Base-by-base conservation (phyloP, 2,888 invertebrate genomes). In the Exocentrus adspersus region DNA sequence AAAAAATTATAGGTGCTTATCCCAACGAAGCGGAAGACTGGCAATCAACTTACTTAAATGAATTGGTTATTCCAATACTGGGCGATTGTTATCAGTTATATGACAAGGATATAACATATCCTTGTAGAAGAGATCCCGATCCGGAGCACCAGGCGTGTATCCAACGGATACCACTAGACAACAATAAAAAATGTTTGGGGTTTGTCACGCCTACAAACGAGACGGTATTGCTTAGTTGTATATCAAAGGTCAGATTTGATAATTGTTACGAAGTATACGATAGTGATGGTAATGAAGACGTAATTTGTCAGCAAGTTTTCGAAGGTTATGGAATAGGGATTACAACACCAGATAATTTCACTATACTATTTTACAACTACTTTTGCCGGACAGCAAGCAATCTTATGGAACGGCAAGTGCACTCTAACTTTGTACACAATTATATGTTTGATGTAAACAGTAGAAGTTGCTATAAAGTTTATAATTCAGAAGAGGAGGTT, bases 401-500 rank as follows among this genome's bases (percentile, higher is more conserved):
- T n/a, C 5, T 16, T 2, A 37, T 20, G 6, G 54, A 54, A 20
- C 41, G 41, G 20, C 21, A 24, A 37, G 5, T n/a, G 5, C 21
- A 28, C 43, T 16, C 5, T 42, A 19, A 54, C 7, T 54, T 54
- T 24, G 54, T 54, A 19, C 16, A 37, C 10, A 41, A 41, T 16
- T 54, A 19, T 24, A 10, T 42, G n/a, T 41, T 54, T n/a, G 54
- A 54, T 20, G 19, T n/a, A 16, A 42, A 32, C n/a, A 6, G 14
- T 10, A 54, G 19, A 43, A 54, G 54, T 12, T 54, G 54, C n/a
- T 54, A 54, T 6, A 54, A 54, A 20, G 17, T 54, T 3, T 54
- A 20, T n/a, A 20, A 12, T 9, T 12, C 10, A 20, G 10, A 54
- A 37, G 37, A 54, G 12, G 19, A 10, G 4, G 28, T 54, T 2